phyloP scores from a whole-genome alignment of 2,113 vertebrate species.

The Alligator sinensis region DNA sequence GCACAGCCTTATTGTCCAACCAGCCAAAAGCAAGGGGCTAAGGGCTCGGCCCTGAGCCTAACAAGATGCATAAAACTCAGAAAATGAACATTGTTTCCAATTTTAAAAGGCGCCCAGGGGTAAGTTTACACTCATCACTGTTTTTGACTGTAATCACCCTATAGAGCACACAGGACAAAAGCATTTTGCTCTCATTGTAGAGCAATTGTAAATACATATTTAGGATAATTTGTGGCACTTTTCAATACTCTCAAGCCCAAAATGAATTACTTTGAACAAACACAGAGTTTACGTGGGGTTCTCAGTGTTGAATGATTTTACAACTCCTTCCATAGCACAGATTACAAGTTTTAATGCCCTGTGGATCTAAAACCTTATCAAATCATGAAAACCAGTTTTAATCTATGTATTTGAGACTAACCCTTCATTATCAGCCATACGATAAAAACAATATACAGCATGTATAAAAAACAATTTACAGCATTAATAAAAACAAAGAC shows the following conservation, averaged over 20 bases:
- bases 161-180: fast-evolving
- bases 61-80: not conserved
- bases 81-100: not conserved
- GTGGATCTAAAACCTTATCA: not conserved
- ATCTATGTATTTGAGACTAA: not conserved
- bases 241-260: not conserved
- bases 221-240: not conserved
- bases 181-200: fast-evolving
- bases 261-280: not conserved
- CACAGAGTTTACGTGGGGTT: not conserved
- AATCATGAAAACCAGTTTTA: not conserved
- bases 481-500: not conserved
- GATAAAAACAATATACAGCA: fast-evolving
- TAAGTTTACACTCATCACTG: not conserved
- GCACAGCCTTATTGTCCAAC: not conserved
- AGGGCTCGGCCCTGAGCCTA: not conserved
- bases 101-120: not conserved
- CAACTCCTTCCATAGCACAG: not conserved
- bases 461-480: not conserved
- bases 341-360: not conserved
- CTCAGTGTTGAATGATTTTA: not conserved
- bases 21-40: not conserved
- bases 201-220: not conserved
- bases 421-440: not conserved
- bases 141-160: not conserved